Evolutionary conservation across 1,140 invertebrate genomes (phyloP).

Genomic region (Drosophila varians): DNA sequence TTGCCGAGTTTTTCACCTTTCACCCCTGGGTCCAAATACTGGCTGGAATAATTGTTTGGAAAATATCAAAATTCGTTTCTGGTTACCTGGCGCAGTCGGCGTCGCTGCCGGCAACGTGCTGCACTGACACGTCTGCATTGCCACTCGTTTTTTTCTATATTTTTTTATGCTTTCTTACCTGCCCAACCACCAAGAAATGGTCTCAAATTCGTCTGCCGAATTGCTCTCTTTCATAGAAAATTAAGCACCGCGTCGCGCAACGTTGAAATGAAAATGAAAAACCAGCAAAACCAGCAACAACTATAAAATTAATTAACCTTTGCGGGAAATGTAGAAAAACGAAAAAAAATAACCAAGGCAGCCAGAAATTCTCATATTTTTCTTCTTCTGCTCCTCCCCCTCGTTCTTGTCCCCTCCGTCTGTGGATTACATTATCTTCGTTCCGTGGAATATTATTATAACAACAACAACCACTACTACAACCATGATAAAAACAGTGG

Average conservation of each 20-base stretch:
- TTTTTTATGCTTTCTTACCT: constrained; percentile 54
- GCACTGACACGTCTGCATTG: constrained; percentile 43
- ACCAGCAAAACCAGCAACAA: constrained; percentile 12
- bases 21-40: not conserved
- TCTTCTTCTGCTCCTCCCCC: constrained; percentile 23
- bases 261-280: constrained; percentile 36
- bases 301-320: constrained; percentile 71
- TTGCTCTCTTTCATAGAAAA: constrained; percentile 60
- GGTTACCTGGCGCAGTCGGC: constrained; percentile 12
- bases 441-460: constrained; percentile 49
- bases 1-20: not conserved
- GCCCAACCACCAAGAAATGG: constrained; percentile 42
- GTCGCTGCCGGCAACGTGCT: constrained; percentile 22
- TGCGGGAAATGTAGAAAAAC: constrained; percentile 50
- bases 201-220: constrained; percentile 25
- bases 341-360: constrained; percentile 5
- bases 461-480: constrained; percentile 28
- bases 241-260: constrained; percentile 50
- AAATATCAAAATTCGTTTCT: not conserved
- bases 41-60: not conserved
- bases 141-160: constrained; percentile 23
- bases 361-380: constrained; percentile 38
- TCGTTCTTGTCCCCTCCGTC: constrained; percentile 1
- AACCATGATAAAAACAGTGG: constrained; percentile 48
- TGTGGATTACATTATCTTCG: constrained; percentile 45